These are phyloP conservation scores for Crepidodera aurea DNA, from an alignment of 2,888 invertebrate genomes.

Conservation along the genomic window DNA sequence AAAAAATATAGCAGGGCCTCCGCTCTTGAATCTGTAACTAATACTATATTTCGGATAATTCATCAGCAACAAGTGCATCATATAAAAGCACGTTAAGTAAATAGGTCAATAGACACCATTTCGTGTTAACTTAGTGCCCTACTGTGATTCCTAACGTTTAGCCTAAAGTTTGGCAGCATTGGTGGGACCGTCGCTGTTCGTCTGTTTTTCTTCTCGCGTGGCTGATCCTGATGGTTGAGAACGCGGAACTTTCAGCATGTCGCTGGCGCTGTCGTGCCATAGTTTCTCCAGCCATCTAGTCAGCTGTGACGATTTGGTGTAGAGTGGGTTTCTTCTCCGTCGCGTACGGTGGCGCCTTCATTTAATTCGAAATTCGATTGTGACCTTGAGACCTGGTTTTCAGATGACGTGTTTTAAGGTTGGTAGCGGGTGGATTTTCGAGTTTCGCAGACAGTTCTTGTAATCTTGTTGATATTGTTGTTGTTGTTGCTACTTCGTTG, in stretches of 20 bases:
- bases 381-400: conserved; percentile 25
- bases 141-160: too few relatives aligned
- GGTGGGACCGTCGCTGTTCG: not conserved
- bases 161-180: not conserved
- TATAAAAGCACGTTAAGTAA: too few relatives aligned
- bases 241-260: conserved; percentile 18
- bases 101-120: too few relatives aligned
- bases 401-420: conserved; percentile 23
- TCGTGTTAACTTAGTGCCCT: too few relatives aligned
- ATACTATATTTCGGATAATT: too few relatives aligned
- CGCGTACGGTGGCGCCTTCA: conserved; percentile 18
- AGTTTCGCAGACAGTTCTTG: not conserved
- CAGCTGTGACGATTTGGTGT: conserved; percentile 10
- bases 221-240: conserved; percentile 11
- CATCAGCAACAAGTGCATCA: too few relatives aligned
- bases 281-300: conserved; percentile 7
- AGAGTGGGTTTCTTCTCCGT: not conserved
- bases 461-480: not conserved
- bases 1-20: too few relatives aligned
- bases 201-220: conserved; percentile 6
- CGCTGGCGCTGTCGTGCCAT: not conserved
- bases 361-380: conserved; percentile 17
- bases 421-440: conserved; percentile 15
- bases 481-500: not conserved
- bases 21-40: too few relatives aligned